A percentile compares a stretch with the other conserved stretches of the same genome.
These are phyloP conservation scores for Struthidea cinerea DNA, from an alignment of 2,113 vertebrate species.

Conservation along the genomic window DNA sequence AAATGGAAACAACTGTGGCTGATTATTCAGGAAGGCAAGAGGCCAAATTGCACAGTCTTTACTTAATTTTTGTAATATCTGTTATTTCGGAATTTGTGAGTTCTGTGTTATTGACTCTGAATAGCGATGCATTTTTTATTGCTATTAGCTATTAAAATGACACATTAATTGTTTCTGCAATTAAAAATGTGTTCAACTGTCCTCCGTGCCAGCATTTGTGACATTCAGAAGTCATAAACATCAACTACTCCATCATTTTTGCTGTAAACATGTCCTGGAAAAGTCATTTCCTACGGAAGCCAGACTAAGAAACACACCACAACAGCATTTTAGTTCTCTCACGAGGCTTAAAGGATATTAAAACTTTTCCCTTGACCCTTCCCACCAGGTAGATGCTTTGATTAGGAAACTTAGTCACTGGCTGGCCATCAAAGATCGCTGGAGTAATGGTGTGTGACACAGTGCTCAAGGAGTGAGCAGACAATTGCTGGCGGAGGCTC, in stretches of 20 bases:
- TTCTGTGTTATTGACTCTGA: background rate
- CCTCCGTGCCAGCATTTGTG: background rate
- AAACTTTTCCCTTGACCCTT: background rate
- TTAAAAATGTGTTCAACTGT: constrained; percentile 7
- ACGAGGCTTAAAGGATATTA: background rate
- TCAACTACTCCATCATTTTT: constrained; percentile 38
- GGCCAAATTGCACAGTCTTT: background rate
- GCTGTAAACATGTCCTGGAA: constrained; percentile 18
- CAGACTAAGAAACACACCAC: background rate
- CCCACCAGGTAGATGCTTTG: background rate
- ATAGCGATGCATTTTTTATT: background rate
- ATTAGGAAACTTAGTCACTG: background rate
- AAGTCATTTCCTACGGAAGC: background rate
- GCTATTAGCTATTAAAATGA: constrained; percentile 43
- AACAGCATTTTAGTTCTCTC: background rate
- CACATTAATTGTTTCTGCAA: constrained; percentile 51
- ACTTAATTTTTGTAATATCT: background rate
- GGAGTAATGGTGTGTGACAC: background rate
- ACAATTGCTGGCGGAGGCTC: background rate
- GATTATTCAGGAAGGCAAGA: background rate
- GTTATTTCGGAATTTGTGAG: background rate
- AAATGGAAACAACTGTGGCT: background rate
- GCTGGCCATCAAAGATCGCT: background rate
- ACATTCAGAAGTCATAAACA: constrained; percentile 55
- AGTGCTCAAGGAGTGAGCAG: background rate